These are phyloP conservation scores for Oreonectes daqikongensis DNA, from an alignment of 2,797 vertebrate species.

Conservation along the genomic window DNA sequence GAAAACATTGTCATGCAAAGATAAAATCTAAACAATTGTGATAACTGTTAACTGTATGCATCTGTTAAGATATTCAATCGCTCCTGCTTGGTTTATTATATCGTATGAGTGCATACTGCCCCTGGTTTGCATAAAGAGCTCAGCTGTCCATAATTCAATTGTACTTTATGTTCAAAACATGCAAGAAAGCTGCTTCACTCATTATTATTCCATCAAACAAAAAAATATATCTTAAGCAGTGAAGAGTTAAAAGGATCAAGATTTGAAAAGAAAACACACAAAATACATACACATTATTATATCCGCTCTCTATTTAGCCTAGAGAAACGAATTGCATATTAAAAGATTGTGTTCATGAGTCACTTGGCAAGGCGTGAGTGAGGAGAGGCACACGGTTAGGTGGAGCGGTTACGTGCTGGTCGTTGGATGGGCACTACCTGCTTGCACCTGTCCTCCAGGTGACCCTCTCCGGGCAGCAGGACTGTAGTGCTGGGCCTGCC, in stretches of 20 bases:
- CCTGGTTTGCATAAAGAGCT: not conserved
- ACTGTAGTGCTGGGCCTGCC: constrained; percentile 84
- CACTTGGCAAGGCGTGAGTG: constrained; percentile 58
- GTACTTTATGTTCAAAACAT: constrained; percentile 30
- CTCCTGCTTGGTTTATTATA: not conserved
- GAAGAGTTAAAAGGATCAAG: constrained; percentile 24
- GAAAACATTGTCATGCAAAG: not conserved
- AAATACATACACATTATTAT: not conserved
- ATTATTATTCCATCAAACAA: constrained; percentile 63
- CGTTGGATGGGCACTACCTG: constrained; percentile 83
- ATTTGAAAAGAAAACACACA: constrained; percentile 50
- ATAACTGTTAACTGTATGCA: not conserved
- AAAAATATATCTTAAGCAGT: constrained; percentile 61
- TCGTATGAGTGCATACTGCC: not conserved
- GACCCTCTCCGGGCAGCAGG: constrained; percentile 86
- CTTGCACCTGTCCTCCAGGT: constrained; percentile 94
- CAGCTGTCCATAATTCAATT: not conserved
- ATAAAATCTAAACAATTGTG: not conserved
- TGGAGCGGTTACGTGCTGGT: constrained; percentile 56
- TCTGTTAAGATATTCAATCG: not conserved
- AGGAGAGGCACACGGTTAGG: constrained; percentile 68
- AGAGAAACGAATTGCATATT: constrained; percentile 18
- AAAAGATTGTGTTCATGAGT: constrained; percentile 52
- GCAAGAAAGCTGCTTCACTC: constrained; percentile 66
- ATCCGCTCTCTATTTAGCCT: too few species aligned